Base-by-base conservation (phyloP, 2,888 invertebrate genomes). In the Latrodectus hesperus region DNA sequence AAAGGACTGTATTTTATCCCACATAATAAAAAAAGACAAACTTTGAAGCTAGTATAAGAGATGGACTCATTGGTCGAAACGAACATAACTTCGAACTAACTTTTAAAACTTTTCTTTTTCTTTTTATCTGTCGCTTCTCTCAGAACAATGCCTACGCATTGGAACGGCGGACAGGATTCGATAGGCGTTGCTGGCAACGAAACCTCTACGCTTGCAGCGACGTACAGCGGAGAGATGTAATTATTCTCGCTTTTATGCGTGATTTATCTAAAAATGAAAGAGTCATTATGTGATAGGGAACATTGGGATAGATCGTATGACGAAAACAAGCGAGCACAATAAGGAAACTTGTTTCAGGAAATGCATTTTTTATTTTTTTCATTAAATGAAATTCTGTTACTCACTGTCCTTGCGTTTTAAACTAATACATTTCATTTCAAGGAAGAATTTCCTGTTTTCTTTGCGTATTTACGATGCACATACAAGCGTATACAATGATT, bases 201-300 rank as follows among this genome's bases (percentile, higher is more conserved):
- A 38, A 38, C 38, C 38, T 38, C 38, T 60, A n/a, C n/a, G n/a
- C 60, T 60, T n/a, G n/a, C 60, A 60, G 60, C 60, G 60, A 12
- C 60, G 14, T 60, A n/a, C 60, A 60, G 60, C 60, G 60, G 60
- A 60, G n/a, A 60, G n/a, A 60, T 38, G 73, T 67, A 73, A 73
- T 73, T 81, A 67, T 75, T 82, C 70, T 22, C 70, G 75, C 82
- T 70, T 49, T 55, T 26, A 68, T 52, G 55, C 70, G 64, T 75
- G 82, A 82, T 82, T 75, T 82, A 82, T 82, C 55, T 70, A 55
- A 26, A 49, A 60, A 82, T 75, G 72, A 80, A 80, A 72, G 72
- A 80, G 64, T 16, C 55, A 51, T 67, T 26, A 9, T 22, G 71
- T 38, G 38, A 4, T 38, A 38, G 38, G 6, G 38, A 38, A 38